These are phyloP conservation scores for Macropus fuliginosus DNA, from an alignment of 2,797 vertebrate species.

Conservation along the genomic window DNA sequence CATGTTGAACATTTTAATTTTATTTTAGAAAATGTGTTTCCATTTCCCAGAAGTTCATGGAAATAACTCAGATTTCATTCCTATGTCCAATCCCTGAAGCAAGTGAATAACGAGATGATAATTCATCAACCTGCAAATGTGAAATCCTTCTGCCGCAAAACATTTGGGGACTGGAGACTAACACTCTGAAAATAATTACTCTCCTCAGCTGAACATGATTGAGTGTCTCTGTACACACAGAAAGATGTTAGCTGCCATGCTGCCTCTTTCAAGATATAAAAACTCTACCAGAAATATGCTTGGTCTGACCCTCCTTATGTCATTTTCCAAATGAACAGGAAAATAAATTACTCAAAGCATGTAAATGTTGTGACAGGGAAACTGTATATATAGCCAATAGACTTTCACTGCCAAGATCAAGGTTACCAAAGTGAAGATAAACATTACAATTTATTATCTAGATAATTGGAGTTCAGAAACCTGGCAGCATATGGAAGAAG, in stretches of 20 bases:
- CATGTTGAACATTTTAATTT: slow-evolving; percentile 6
- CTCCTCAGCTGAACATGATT: not conserved
- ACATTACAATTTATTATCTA: not conserved
- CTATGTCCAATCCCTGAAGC: not conserved
- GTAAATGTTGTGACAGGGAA: not conserved
- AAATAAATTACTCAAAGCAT: not conserved
- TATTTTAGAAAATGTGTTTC: slow-evolving; percentile 7
- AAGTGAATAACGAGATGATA: slow-evolving; percentile 20
- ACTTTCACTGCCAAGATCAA: not conserved
- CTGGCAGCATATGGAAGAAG: not conserved
- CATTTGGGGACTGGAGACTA: not conserved
- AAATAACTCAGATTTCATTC: not conserved
- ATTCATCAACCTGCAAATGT: not conserved
- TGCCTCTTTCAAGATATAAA: slow-evolving; percentile 1
- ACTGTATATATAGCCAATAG: not conserved
- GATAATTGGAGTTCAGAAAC: slow-evolving; percentile 18
- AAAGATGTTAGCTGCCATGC: not conserved
- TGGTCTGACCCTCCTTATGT: not conserved
- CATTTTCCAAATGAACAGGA: not conserved
- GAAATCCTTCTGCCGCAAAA: not conserved
- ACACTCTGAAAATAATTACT: not conserved
- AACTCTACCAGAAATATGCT: not conserved
- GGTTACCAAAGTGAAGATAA: not conserved
- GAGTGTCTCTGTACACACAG: not conserved
- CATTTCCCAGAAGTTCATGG: slow-evolving; percentile 16